Evolutionary conservation across 2,888 invertebrate species (phyloP).

Genomic region (Sinohyriopsis cumingii): DNA sequence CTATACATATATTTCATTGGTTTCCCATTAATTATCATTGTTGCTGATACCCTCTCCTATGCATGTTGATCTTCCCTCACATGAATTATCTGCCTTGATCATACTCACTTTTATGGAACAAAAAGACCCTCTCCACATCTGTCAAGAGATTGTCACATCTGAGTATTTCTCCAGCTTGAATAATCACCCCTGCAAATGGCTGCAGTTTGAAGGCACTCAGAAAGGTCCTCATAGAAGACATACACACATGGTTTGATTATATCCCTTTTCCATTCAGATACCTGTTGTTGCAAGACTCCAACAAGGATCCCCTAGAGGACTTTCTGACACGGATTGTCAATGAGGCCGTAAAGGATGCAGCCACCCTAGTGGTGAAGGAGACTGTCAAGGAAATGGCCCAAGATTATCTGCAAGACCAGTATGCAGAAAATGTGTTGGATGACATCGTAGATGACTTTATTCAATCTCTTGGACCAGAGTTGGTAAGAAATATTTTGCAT

Average conservation of each 20-base stretch:
- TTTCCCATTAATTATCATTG: no score
- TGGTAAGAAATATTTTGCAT: slow-evolving; percentile 31
- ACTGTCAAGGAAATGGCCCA: slow-evolving; percentile 48
- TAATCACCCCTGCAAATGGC: no score
- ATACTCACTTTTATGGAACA: no score
- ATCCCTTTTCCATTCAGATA: slow-evolving; percentile 35
- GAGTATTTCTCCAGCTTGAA: no score
- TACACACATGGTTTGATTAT: neutral
- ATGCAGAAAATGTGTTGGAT: slow-evolving; percentile 35
- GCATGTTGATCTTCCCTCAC: no score
- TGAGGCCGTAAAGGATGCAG: slow-evolving; percentile 43
- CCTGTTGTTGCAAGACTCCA: slow-evolving; percentile 37
- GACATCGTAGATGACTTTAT: slow-evolving; percentile 48
- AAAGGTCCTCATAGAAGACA: no score
- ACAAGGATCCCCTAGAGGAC: slow-evolving; percentile 48
- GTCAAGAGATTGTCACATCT: no score
- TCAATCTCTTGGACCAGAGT: slow-evolving; percentile 41
- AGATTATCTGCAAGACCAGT: slow-evolving; percentile 41
- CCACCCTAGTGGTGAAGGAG: slow-evolving; percentile 46
- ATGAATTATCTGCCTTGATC: no score
- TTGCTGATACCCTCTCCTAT: no score
- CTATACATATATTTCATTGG: no score
- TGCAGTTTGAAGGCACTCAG: no score
- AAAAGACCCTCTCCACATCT: no score
- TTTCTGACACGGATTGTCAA: slow-evolving; percentile 48